Percentiles rank a stretch among this genome's conserved stretches.
Evolutionary conservation across 2,113 vertebrate genomes (phyloP).

Genomic region (Bufo bufo): DNA sequence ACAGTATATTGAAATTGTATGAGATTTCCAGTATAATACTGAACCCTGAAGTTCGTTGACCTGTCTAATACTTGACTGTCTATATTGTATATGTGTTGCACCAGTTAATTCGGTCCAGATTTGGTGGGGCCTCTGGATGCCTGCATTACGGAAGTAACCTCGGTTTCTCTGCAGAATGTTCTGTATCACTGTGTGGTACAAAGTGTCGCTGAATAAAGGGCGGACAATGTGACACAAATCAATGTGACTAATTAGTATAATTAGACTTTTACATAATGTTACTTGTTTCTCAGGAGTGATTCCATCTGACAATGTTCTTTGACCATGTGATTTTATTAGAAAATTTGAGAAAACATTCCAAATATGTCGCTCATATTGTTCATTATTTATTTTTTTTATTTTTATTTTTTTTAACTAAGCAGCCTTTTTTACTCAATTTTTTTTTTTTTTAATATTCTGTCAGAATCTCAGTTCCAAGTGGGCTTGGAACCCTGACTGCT

Average conservation of each 20-base stretch:
- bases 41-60: slow-evolving; percentile 2
- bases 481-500: neutral
- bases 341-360: slow-evolving; percentile 12
- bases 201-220: neutral
- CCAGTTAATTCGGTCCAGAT: neutral
- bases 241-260: neutral
- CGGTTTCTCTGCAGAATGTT: slow-evolving; percentile 3
- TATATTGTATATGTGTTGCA: slow-evolving; percentile 23
- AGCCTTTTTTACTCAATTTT: neutral
- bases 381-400: neutral
- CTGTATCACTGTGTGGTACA: slow-evolving; percentile 42
- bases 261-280: neutral
- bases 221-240: slow-evolving; percentile 20
- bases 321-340: neutral
- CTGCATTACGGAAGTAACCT: neutral
- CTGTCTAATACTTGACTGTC: slow-evolving; percentile 42
- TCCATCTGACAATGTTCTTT: slow-evolving; percentile 2
- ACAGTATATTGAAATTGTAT: slow-evolving; percentile 25
- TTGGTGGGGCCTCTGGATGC: neutral
- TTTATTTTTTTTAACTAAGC: neutral
- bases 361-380: neutral
- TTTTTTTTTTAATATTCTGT: neutral
- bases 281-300: slow-evolving; percentile 12
- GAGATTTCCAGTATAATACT: slow-evolving; percentile 27
- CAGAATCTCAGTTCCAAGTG: neutral